These are phyloP conservation scores for Fulica atra DNA, from an alignment of 2,113 vertebrate genomes.

Conservation along the genomic window DNA sequence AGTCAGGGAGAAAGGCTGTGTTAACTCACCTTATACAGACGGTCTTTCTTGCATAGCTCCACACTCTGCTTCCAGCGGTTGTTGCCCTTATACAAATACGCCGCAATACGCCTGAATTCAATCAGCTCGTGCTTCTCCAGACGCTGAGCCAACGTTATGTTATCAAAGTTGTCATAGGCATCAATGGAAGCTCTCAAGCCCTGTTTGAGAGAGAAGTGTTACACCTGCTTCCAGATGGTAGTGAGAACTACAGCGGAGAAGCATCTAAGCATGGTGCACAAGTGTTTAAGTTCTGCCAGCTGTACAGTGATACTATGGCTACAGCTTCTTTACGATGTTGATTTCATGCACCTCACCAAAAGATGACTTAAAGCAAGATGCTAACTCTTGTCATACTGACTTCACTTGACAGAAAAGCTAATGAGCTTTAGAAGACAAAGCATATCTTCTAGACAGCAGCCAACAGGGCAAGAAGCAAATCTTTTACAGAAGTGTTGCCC, in stretches of 20 bases:
- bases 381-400: background rate
- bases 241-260: background rate
- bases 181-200: slow-evolving; percentile 89
- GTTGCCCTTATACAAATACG: slow-evolving; percentile 89
- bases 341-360: background rate
- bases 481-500: background rate
- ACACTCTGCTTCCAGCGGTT: slow-evolving; percentile 92
- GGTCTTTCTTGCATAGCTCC: slow-evolving; percentile 93
- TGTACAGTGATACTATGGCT: background rate
- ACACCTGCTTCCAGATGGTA: background rate
- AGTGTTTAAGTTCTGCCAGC: background rate
- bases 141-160: slow-evolving; percentile 85
- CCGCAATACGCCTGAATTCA: slow-evolving; percentile 89
- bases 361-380: background rate
- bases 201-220: slow-evolving; percentile 57
- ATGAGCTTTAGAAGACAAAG: background rate
- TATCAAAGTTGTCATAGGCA: slow-evolving; percentile 91
- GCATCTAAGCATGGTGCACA: background rate
- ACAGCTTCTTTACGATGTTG: background rate
- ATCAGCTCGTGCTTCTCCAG: slow-evolving; percentile 91
- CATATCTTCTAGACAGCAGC: background rate
- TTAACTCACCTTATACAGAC: slow-evolving; percentile 85
- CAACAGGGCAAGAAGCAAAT: background rate
- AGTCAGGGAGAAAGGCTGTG: background rate
- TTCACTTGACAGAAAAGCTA: background rate